Conservation (phyloP, 2,888 invertebrate species). For the Lingula anatina region DNA sequence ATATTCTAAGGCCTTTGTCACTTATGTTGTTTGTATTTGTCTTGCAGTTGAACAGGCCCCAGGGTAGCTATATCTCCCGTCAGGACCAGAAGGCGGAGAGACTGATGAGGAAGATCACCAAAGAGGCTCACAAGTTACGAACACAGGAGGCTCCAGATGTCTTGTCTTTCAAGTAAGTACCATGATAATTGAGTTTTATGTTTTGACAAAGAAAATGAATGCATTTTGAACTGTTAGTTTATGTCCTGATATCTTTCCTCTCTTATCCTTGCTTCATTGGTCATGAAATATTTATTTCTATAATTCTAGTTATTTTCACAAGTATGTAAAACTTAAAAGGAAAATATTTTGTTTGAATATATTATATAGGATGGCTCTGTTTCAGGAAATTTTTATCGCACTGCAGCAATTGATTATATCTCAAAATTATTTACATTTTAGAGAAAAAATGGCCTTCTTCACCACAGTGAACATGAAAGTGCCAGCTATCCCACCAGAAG, state of each 20-base stretch:
- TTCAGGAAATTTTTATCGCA: too few relatives aligned
- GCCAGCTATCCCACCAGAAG: conserved; percentile 35
- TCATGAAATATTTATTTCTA: too few relatives aligned
- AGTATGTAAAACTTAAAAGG: too few relatives aligned
- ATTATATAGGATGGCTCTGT: too few relatives aligned
- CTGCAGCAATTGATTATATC: too few relatives aligned
- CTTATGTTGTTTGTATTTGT: neutral
- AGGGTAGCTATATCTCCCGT: conserved; percentile 15
- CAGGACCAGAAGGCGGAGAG: conserved; percentile 70
- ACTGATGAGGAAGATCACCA: conserved; percentile 78
- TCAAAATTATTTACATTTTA: too few relatives aligned
- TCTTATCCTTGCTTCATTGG: neutral
- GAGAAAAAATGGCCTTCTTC: conserved; percentile 96
- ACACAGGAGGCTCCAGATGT: conserved; percentile 84
- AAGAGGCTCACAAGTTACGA: conserved; percentile 85
- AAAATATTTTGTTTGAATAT: too few relatives aligned
- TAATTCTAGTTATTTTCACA: too few relatives aligned
- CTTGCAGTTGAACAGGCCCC: conserved; percentile 18
- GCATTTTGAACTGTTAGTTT: too few relatives aligned
- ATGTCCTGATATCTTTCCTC: too few relatives aligned
- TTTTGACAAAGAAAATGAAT: neutral
- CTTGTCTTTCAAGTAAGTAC: conserved; percentile 83
- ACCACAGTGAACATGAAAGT: conserved; percentile 58
- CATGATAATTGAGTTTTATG: too few relatives aligned
- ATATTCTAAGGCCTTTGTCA: too few relatives aligned